Conservation (phyloP, 2,113 vertebrate species). For the Motacilla tschutschensis region DNA sequence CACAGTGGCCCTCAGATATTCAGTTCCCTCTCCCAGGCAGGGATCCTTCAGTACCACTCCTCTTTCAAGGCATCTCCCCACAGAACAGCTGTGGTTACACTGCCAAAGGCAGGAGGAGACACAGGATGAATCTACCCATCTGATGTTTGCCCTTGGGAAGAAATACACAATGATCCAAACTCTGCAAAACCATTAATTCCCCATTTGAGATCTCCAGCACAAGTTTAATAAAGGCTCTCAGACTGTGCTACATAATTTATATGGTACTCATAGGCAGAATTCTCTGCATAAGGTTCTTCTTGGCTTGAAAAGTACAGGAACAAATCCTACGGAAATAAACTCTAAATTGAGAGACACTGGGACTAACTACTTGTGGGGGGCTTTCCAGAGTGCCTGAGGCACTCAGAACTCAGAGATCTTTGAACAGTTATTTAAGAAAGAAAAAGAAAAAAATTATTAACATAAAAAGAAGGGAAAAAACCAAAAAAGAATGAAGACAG, state of each 20-base stretch:
- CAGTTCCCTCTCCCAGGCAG: not conserved
- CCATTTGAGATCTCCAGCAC: not conserved
- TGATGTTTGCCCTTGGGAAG: not conserved
- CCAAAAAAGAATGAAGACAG: not conserved
- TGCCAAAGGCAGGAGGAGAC: not conserved
- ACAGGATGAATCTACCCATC: not conserved
- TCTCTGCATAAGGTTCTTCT: not conserved
- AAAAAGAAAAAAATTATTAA: not conserved
- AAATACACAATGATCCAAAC: not conserved
- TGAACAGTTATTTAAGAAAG: not conserved
- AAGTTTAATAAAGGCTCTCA: not conserved
- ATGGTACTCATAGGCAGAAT: not conserved
- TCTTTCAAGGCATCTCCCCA: not conserved
- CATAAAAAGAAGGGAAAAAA: not conserved
- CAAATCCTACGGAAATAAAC: constrained; percentile 3
- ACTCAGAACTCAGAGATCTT: not conserved
- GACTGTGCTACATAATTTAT: not conserved
- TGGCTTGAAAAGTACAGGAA: not conserved
- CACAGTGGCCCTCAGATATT: not conserved
- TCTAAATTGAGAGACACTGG: not conserved
- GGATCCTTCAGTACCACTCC: not conserved
- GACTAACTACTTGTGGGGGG: not conserved
- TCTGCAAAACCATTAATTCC: not conserved
- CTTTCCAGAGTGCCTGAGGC: not conserved
- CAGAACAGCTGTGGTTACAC: not conserved